phyloP scores from a whole-genome alignment of 2,888 invertebrate species.

The Thalpophila matura region DNA sequence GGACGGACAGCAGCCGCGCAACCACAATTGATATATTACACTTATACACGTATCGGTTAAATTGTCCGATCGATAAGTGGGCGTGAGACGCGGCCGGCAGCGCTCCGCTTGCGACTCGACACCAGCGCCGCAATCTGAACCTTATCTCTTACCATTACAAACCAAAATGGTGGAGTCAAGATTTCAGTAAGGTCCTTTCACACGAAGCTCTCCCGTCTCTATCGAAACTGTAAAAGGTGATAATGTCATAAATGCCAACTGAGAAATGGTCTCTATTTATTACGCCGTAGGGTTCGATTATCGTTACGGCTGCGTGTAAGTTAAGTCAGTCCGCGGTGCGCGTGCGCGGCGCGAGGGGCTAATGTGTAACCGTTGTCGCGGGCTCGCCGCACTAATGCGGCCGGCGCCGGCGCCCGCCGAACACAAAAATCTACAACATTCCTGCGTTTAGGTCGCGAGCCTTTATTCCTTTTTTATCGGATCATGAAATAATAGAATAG shows the following conservation, averaged over 20 bases:
- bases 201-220: not conserved
- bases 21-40: constrained; percentile 81
- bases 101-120: constrained; percentile 38
- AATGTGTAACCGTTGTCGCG: constrained; percentile 84
- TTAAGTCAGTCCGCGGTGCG: constrained; percentile 9
- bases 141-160: not conserved
- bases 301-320: not conserved
- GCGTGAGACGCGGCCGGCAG: constrained; percentile 73
- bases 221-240: constrained; percentile 31
- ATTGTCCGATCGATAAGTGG: constrained; percentile 87
- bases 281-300: constrained; percentile 1
- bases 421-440: constrained; percentile 86
- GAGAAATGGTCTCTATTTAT: constrained; percentile 31
- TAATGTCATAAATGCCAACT: constrained; percentile 16
- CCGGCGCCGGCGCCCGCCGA: constrained; percentile 90
- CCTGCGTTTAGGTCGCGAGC: constrained; percentile 84
- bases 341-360: constrained; percentile 74
- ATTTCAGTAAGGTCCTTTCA: constrained; percentile 48
- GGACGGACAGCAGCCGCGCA: constrained; percentile 69
- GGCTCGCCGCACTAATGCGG: constrained; percentile 81
- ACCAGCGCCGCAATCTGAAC: constrained; percentile 23
- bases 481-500: constrained; percentile 86
- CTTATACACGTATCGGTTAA: constrained; percentile 82
- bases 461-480: constrained; percentile 87
- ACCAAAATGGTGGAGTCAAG: constrained; percentile 3